Percentiles rank a stretch among this genome's conserved stretches.
Conservation (phyloP, 1,140 invertebrate species). For the Ceratoteleas bidentatus region DNA sequence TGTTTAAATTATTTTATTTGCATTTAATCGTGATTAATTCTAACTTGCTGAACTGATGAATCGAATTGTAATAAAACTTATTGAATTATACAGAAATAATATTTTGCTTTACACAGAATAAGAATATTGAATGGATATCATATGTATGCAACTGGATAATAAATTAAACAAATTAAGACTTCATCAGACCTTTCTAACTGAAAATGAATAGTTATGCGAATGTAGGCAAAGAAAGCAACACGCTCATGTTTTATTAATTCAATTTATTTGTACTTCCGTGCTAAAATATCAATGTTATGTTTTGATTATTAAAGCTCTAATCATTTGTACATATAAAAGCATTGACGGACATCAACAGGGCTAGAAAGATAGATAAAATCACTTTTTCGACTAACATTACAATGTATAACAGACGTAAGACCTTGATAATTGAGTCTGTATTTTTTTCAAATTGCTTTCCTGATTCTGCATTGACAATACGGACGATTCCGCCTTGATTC, state of each 20-base stretch:
- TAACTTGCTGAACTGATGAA: too few relatives aligned
- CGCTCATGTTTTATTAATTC: neutral
- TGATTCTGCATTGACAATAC: too few relatives aligned
- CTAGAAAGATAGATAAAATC: constrained; percentile 22
- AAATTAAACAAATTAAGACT: too few relatives aligned
- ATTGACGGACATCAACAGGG: constrained; percentile 19
- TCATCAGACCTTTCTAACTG: too few relatives aligned
- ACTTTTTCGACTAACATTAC: constrained; percentile 1
- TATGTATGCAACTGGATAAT: too few relatives aligned
- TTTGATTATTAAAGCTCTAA: constrained; percentile 29
- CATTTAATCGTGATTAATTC: too few relatives aligned
- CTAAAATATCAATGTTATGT: constrained; percentile 7
- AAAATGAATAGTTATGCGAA: neutral
- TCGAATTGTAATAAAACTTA: too few relatives aligned
- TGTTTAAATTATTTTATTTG: too few relatives aligned
- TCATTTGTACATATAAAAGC: constrained; percentile 25
- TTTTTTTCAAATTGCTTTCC: neutral
- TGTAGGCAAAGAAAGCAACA: neutral
- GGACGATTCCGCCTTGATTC: neutral
- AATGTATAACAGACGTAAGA: neutral
- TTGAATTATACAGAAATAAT: too few relatives aligned
- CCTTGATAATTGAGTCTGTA: neutral
- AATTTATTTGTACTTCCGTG: constrained; percentile 37
- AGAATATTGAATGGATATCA: too few relatives aligned
- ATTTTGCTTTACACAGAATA: too few relatives aligned